Evolutionary conservation across 2,797 vertebrate genomes (phyloP), one percentile per base, ranked within the genome.

Genomic region (Alfaro cultratus): DNA sequence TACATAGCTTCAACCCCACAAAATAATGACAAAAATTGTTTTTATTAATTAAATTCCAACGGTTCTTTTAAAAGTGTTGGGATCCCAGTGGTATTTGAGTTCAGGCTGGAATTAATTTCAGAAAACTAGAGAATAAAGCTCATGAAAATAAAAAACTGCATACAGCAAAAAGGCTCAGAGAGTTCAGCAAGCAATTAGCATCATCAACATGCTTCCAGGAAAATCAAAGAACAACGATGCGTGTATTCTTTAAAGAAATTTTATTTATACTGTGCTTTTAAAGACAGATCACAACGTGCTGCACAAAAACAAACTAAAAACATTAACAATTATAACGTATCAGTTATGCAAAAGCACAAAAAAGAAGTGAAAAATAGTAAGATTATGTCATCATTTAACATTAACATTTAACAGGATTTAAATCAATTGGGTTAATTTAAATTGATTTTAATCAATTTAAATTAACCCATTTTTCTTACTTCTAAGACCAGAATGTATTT

Each of bases 151-250:
- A 76, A 91, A 93, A 89, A 85, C 73, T 75, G 57, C 80, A 62
- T 74, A 79, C 60, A 76, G 76, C 79, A 60, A 83, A 51, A 86
- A 47, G 83, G 85, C 75, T 82, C 46, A 71, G 57, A 67, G 71
- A 83, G 86, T 84, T 91, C 86, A 90, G 26, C 47, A 84, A 84
- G 80, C 87, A 81, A 75, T 78, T 80, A 75, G 88, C 82, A 76
- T 87, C 57, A 43, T 62, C 34, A 29, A 79, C 78, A 80, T 84
- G 83, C 67, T 71, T 16, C 80, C 85, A 87, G 80, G 60, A 73
- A 68, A 68, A 83, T 18, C 7, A 64, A 64, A 15, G 29, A 78
- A 87, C 31, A 71, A 46, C 39, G 49, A 47, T 21, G 62, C 0
- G 36, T 39, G 1, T 39, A 39, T 67, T 26, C 10, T 41, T 41